Percentiles rank a stretch among this genome's conserved stretches.
phyloP scores from a whole-genome alignment of 2,797 vertebrate genomes.

The Pseudomugil gertrudae region DNA sequence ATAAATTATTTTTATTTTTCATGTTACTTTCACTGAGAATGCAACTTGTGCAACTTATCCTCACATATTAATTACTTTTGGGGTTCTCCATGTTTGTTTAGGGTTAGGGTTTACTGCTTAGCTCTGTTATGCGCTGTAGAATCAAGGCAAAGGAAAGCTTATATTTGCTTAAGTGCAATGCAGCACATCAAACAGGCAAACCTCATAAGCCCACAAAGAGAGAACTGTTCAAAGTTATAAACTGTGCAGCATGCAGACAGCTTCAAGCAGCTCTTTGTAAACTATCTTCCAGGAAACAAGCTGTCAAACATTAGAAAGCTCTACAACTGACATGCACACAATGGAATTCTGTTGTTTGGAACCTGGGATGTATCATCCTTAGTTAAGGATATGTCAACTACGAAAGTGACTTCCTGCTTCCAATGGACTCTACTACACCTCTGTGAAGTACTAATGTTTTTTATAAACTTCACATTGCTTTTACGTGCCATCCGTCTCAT shows the following conservation, averaged over 20 bases:
- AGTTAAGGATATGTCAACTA: constrained; percentile 45
- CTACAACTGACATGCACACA: constrained; percentile 18
- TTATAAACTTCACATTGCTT: constrained; percentile 12
- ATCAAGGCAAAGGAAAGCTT: constrained; percentile 16
- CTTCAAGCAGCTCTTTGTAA: constrained; percentile 43
- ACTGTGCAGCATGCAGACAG: constrained; percentile 21
- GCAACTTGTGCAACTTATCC: not conserved
- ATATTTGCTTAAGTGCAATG: constrained; percentile 44
- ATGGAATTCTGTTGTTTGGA: constrained; percentile 57
- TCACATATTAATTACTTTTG: no score
- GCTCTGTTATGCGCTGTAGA: constrained; percentile 1
- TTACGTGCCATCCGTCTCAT: not conserved
- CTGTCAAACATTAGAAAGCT: constrained; percentile 64
- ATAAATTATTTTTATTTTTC: no score
- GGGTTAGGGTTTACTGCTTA: not conserved
- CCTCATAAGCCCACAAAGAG: constrained; percentile 41
- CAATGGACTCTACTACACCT: constrained; percentile 11
- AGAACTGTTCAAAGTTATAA: constrained; percentile 3
- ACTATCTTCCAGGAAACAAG: constrained; percentile 43
- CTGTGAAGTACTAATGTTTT: not conserved
- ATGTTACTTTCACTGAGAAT: not conserved
- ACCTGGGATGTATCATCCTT: constrained; percentile 51
- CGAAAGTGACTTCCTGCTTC: constrained; percentile 43
- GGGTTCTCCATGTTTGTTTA: no score
- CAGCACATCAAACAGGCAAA: constrained; percentile 34